Base-by-base conservation (phyloP, 2,888 invertebrate genomes). In the Rhyacophila evoluta region DNA sequence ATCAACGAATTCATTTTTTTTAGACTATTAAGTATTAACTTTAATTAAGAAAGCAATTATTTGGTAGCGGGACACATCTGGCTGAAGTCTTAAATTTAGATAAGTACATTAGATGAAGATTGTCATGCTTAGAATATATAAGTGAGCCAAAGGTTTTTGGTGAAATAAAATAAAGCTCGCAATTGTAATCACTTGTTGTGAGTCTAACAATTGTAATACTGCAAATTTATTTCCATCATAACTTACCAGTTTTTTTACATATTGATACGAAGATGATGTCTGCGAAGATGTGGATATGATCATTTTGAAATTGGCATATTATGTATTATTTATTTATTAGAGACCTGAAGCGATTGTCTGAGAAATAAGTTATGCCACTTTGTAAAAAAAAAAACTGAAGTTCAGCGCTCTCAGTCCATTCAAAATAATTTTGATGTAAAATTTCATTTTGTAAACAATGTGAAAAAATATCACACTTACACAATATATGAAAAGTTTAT, bases 51-150 rank as follows among this genome's bases (percentile, higher is more conserved):
- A 27, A 41, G 28, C 38, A 38, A 39, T 25, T 39, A 75, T 75
- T 75, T 75, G 75, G 75, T 36, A 33, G 75, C 75, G 75, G 25
- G 55, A 74, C 33, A 29, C 1, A 75, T 69, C 19, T 19, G 75
- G 41, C 25, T n/a, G 69, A 55, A 55, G 55, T 55, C 55, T 69
- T 69, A 69, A 29, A 33, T 69, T 29, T 27, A 69, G 69, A 69
- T 68, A 19, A 68, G 68, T 68, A 69, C 69, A 69, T 74, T 74
- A 74, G 74, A 74, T 74, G 74, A 72, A 74, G 80, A 80, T 80
- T 80, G 80, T 80, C 80, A 67, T 38, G 77, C 67, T 74, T 74
- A 67, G 72, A 76, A 36, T 70, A 72, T 55, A 69, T 25, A 37
- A 72, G 70, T 72, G 55, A 76, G 68, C 39, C 68, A n/a, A 74